phyloP scores from a whole-genome alignment of 53 echinoderm and acorn worm species.

The Henricia sp. region DNA sequence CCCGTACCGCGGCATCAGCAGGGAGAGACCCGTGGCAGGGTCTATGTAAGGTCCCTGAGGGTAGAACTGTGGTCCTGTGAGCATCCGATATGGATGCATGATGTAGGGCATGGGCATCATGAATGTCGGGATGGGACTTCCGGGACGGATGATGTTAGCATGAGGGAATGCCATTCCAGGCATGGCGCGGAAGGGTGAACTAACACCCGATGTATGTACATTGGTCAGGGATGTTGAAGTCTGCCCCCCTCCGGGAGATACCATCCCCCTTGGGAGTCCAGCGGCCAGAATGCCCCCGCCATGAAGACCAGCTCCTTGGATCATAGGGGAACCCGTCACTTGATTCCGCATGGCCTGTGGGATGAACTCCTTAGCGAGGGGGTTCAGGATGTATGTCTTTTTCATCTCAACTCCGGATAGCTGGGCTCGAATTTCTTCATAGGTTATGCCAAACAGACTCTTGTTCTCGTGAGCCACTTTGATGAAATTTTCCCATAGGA shows the following conservation, averaged over 20 bases:
- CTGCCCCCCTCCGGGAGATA: constrained; percentile 66
- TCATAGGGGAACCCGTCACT: constrained; percentile 89
- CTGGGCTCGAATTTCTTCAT: constrained; percentile 84
- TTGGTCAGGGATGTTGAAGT: constrained; percentile 61
- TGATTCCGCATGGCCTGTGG: constrained; percentile 83
- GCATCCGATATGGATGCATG: constrained; percentile 80
- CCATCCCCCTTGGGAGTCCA: constrained; percentile 60
- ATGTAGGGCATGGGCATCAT: constrained; percentile 71
- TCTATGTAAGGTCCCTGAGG: constrained; percentile 68
- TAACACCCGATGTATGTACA: constrained; percentile 60
- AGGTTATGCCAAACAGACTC: constrained; percentile 92
- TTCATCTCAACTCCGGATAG: constrained; percentile 98
- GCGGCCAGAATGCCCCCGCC: constrained; percentile 53
- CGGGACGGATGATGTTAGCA: constrained; percentile 70
- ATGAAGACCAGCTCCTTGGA: constrained; percentile 71
- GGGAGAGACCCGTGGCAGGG: constrained; percentile 41
- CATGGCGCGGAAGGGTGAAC: constrained; percentile 50
- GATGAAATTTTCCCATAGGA: constrained; percentile 96
- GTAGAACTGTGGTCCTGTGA: constrained; percentile 39
- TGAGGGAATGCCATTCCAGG: constrained; percentile 51
- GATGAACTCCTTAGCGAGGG: constrained; percentile 96
- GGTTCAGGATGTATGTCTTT: constrained; percentile 97
- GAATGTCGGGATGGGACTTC: constrained; percentile 85
- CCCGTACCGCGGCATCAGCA: constrained; percentile 39
- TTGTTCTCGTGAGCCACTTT: constrained; percentile 76